phyloP scores from a whole-genome alignment of 2,888 invertebrate species.

The Notocelia uddmanniana region DNA sequence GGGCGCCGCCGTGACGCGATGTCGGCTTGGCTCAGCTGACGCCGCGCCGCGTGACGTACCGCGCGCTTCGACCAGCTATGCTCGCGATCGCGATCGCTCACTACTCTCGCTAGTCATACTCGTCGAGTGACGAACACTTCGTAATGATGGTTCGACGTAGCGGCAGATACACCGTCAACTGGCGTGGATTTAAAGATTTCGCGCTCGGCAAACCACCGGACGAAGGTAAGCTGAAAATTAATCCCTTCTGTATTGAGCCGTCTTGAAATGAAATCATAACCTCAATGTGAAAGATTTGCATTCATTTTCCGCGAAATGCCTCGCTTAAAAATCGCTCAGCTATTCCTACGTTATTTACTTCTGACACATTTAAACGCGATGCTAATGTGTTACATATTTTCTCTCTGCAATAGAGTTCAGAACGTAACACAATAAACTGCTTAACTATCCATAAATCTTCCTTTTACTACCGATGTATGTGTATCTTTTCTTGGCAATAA shows the following conservation, averaged over 20 bases:
- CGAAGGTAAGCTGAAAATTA: constrained; percentile 69
- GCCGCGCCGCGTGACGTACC: constrained; percentile 72
- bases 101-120: constrained; percentile 48
- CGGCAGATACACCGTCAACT: constrained; percentile 83
- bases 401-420: not conserved
- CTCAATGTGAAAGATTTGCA: constrained; percentile 55
- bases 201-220: constrained; percentile 79
- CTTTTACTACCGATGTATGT: constrained; percentile 22
- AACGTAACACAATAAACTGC: constrained; percentile 12
- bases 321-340: constrained; percentile 5
- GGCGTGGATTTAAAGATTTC: constrained; percentile 82
- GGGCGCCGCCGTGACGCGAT: constrained; percentile 63
- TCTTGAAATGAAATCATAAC: constrained; percentile 57
- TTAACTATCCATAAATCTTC: constrained; percentile 23
- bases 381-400: not conserved
- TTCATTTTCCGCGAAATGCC: constrained; percentile 34
- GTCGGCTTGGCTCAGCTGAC: constrained; percentile 74
- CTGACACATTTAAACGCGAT: constrained; percentile 12
- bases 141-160: constrained; percentile 83
- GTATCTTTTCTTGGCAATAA: constrained; percentile 8
- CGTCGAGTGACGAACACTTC: constrained; percentile 59
- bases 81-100: constrained; percentile 46
- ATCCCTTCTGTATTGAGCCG: constrained; percentile 14
- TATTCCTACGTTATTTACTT: constrained; percentile 1
- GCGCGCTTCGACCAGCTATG: constrained; percentile 69